Percentiles rank a stretch among this genome's conserved stretches.
These are phyloP conservation scores for Drosophila meridiana DNA, from an alignment of 2,888 invertebrate genomes.

Conservation along the genomic window DNA sequence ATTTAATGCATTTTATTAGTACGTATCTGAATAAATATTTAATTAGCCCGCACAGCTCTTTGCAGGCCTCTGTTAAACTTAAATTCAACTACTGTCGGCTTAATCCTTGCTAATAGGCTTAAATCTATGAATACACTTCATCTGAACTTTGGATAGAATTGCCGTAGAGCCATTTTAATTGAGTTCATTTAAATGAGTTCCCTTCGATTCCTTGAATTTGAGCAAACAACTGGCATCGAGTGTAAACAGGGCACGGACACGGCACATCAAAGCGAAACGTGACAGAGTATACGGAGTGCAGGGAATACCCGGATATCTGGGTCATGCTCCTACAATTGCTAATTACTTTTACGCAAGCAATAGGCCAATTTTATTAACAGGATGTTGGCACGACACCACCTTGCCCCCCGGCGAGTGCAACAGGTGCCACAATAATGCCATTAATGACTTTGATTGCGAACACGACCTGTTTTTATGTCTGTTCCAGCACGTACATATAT, in stretches of 20 bases:
- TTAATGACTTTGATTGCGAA: conserved; percentile 40
- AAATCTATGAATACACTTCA: background rate
- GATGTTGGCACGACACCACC: conserved; percentile 32
- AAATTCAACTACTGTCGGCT: background rate
- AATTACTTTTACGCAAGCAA: conserved; percentile 36
- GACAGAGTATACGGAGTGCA: conserved; percentile 1
- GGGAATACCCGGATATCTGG: conserved; percentile 17
- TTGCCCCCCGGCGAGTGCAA: background rate
- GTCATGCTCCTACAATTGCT: conserved; percentile 11
- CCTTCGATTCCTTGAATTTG: background rate
- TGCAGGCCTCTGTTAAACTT: background rate
- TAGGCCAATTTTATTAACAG: conserved; percentile 48
- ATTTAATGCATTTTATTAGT: background rate
- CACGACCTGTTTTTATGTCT: conserved; percentile 7
- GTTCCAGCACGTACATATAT: background rate
- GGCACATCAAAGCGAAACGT: conserved; percentile 28
- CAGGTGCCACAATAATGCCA: conserved; percentile 45
- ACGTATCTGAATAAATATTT: background rate
- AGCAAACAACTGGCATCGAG: background rate
- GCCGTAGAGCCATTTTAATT: background rate
- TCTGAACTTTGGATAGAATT: background rate
- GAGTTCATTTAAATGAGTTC: background rate
- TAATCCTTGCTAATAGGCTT: background rate
- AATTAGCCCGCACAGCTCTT: background rate
- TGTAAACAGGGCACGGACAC: background rate